Evolutionary conservation across 2,888 invertebrate genomes (phyloP), one percentile per base, ranked within the genome.

Genomic region (Stramonita haemastoma): DNA sequence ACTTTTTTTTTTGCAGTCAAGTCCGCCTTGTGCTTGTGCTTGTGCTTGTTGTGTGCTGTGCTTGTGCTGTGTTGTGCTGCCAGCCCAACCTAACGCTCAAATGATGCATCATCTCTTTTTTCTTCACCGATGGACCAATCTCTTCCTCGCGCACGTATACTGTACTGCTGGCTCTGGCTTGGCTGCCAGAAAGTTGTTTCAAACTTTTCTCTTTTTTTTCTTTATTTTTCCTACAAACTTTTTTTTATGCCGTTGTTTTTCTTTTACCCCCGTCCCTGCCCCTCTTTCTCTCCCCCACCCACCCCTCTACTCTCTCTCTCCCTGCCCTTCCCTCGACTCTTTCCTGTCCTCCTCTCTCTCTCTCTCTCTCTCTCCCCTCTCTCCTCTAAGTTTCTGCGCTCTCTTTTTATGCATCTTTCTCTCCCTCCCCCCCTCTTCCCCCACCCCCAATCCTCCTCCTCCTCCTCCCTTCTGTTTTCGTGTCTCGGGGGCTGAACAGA

Each of bases 201-300:
- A 36, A 32, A 79, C 29, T 32, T 79, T 79, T 79, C 32, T 15
- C 15, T n/a, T 79, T 4, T 32, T n/a, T 79, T 79, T 79, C 32
- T 32, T n/a, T 79, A 13, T 32, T n/a, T 73, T 46, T 46, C 46
- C 46, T 46, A 46, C 46, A 46, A 79, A 79, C 79, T 79, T 66
- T 66, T n/a, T 79, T 79, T 79, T 79, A 79, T 79, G 79, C 34
- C 19, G 79, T 79, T 83, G 46, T 83, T 83, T 73, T n/a, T 83
- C 36, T 22, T 83, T 83, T 83, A 26, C 46, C 22, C 26, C 26
- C 36, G 11, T 26, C 46, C 22, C 0, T 1, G 11, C 77, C 32
- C 77, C 22, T 34, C 34, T 15, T 34, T 34, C 32, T 17, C 34
- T 13, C 79, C 8, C 79, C 32, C 32, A 11, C 32, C 8, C 79